These are phyloP conservation scores for Brotula barbata DNA, from an alignment of 2,797 vertebrate genomes.

Conservation along the genomic window DNA sequence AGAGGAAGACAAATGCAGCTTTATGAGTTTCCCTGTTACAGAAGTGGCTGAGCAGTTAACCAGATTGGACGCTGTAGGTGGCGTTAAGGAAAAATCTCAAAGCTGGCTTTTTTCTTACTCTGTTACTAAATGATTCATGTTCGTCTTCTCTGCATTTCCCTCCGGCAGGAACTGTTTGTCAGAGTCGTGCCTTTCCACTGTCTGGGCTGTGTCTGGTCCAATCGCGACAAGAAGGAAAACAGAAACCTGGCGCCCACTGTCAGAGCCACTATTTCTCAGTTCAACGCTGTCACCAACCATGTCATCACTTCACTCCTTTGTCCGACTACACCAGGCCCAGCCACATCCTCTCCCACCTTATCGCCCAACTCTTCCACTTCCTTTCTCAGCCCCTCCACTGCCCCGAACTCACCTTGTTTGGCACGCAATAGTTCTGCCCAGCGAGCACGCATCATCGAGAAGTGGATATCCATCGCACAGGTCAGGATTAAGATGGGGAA, in stretches of 20 bases:
- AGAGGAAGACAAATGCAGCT: conserved; percentile 50
- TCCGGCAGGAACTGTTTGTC: conserved; percentile 83
- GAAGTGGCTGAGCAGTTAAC: conserved; percentile 88
- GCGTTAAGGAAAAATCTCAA: neutral
- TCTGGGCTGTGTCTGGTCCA: conserved; percentile 90
- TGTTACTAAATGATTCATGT: neutral
- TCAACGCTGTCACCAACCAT: conserved; percentile 85
- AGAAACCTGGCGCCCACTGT: conserved; percentile 78
- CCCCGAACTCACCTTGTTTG: conserved; percentile 54
- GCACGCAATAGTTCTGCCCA: conserved; percentile 61
- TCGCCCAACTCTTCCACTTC: conserved; percentile 38
- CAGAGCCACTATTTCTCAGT: conserved; percentile 90
- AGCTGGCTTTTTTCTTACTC: neutral
- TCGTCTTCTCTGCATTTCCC: fast-evolving
- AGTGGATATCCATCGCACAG: conserved; percentile 88
- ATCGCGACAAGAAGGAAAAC: conserved; percentile 87
- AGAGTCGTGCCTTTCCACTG: conserved; percentile 85
- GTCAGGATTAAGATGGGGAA: conserved; percentile 57
- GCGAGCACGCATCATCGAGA: conserved; percentile 83
- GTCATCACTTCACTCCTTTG: conserved; percentile 87
- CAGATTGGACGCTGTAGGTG: conserved; percentile 83
- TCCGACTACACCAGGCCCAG: conserved; percentile 36
- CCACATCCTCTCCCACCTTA: conserved; percentile 54
- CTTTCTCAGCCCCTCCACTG: conserved; percentile 51
- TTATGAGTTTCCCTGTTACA: conserved; percentile 78